Evolutionary conservation across 2,797 vertebrate genomes (phyloP), one percentile per base, ranked within the genome.

Genomic region (Decapterus maruadsi): DNA sequence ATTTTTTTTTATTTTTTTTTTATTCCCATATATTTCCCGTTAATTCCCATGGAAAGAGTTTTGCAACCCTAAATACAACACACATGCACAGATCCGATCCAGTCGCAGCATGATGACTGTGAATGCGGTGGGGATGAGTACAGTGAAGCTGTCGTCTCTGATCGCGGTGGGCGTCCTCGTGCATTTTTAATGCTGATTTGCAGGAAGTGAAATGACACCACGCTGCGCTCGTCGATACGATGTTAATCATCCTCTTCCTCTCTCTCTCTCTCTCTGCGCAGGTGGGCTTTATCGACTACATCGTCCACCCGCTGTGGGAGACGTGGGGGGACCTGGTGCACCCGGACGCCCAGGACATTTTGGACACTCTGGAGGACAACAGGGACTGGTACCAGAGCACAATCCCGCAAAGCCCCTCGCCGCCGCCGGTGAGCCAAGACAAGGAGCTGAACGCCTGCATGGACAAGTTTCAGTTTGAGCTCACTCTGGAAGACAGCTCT

Each of bases 231-330:
- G 56, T 58, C 78, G 42, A 61, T 62, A 50, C 63, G 29, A 69
- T 74, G 36, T 51, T 31, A 63, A 19, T 83, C 68, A 68, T 43
- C 4, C 22, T 81, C 42, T 26, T 26, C 26, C 26, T 26, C 26
- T 26, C 26, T 26, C 26, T 26, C 72, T 12, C 31, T 12, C 31
- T 38, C 50, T 48, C 74, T 2, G 31, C 63, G 11, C 86, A 98
- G 97, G 97, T 98, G 93, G 97, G 97, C 68, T 98, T 98, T 87
- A 98, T 98, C 6, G 97, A 98, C 93, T 98, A 98, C 90, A 98
- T 98, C 2, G 97, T 97, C 50, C 97, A 98, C 81, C 97, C 97
- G 0, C 81, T 98, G 84, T 98, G 97, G 97, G 97, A 98, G 92
- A 98, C 97, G 0, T 98, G 97, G 97, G 96, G 96, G 0, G 97